These are phyloP conservation scores for Baryphthengus martii DNA, from an alignment of 2,113 vertebrate genomes.

Conservation along the genomic window DNA sequence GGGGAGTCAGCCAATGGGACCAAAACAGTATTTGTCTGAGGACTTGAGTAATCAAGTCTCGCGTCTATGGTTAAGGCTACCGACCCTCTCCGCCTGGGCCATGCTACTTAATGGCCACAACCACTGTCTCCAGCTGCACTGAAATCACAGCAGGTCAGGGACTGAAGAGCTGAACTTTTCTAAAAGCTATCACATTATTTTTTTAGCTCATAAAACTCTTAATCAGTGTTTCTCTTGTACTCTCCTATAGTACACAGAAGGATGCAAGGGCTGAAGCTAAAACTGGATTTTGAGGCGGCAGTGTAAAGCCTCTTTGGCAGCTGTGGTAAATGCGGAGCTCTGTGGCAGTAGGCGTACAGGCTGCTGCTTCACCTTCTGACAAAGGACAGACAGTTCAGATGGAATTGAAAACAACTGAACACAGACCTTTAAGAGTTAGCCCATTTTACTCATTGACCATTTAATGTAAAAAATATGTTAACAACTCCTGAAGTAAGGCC, in stretches of 20 bases:
- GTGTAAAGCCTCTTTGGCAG: not conserved
- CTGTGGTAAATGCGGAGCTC: not conserved
- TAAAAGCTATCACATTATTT: not conserved
- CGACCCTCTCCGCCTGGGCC: not conserved
- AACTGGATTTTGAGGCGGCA: not conserved
- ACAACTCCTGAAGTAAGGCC: not conserved
- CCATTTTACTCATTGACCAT: not conserved
- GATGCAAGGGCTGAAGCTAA: not conserved
- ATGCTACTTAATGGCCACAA: not conserved
- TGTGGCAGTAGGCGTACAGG: not conserved
- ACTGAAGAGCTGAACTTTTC: not conserved
- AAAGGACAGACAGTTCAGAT: not conserved
- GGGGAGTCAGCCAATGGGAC: not conserved
- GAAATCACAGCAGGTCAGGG: not conserved
- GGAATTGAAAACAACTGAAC: not conserved
- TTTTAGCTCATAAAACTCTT: not conserved
- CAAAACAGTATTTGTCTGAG: not conserved
- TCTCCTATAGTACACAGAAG: not conserved
- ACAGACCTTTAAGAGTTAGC: not conserved
- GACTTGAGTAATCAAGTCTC: not conserved
- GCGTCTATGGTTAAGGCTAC: not conserved
- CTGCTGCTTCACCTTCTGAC: not conserved
- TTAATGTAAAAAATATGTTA: not conserved
- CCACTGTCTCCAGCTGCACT: not conserved
- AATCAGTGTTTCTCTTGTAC: not conserved